Percentiles rank a stretch among this genome's conserved stretches.
These are phyloP conservation scores for Tenodera sinensis DNA, from an alignment of 2,888 invertebrate genomes.

Conservation along the genomic window DNA sequence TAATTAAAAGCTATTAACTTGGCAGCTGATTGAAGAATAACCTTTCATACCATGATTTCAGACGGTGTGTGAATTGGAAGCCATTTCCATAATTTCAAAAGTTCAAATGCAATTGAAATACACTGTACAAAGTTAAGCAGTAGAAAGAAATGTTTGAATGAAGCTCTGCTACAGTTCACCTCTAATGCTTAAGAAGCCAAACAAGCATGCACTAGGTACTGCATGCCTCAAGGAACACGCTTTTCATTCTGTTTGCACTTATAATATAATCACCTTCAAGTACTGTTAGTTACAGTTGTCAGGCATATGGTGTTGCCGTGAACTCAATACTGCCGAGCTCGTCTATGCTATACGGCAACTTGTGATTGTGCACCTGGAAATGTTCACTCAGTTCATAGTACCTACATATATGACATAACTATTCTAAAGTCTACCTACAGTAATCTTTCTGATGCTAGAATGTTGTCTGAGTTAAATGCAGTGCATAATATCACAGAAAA, in stretches of 20 bases:
- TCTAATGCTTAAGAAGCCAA: background rate
- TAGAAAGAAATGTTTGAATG: too few relatives aligned
- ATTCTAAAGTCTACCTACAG: background rate
- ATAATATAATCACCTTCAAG: slow-evolving; percentile 18
- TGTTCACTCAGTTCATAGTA: background rate
- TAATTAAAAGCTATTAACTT: too few relatives aligned
- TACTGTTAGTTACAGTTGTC: slow-evolving; percentile 31
- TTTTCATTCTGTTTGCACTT: background rate
- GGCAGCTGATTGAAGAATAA: too few relatives aligned
- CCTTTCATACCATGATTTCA: too few relatives aligned
- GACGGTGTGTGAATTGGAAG: too few relatives aligned
- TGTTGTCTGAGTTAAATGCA: too few relatives aligned
- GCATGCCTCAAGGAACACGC: background rate
- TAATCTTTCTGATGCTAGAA: background rate
- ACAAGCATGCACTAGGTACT: background rate
- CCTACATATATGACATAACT: background rate
- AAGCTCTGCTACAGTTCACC: too few relatives aligned
- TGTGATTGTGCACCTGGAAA: slow-evolving; percentile 29
- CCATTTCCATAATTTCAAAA: too few relatives aligned
- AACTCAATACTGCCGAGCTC: slow-evolving; percentile 57
- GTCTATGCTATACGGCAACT: slow-evolving; percentile 59
- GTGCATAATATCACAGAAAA: too few relatives aligned
- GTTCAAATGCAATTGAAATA: too few relatives aligned
- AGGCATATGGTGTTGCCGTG: slow-evolving; percentile 41
- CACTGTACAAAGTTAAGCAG: too few relatives aligned